These are phyloP conservation scores for Psittacus erithacus DNA, from an alignment of 2,113 vertebrate genomes.

Conservation along the genomic window DNA sequence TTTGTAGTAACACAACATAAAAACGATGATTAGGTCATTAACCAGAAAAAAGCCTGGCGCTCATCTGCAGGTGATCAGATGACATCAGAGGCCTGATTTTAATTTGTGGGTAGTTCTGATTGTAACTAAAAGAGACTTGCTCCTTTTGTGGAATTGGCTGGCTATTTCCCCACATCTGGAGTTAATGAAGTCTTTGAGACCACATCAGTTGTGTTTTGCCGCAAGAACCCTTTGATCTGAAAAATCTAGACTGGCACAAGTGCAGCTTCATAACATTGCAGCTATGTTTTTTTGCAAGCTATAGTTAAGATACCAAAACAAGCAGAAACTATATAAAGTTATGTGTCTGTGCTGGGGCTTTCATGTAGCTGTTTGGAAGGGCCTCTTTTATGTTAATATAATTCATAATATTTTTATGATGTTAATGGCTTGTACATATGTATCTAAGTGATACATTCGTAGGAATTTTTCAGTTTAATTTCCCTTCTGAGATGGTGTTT, in stretches of 20 bases:
- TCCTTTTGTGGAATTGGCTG: constrained; percentile 82
- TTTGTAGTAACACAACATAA: constrained; percentile 70
- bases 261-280: constrained; percentile 80
- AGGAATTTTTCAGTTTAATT: constrained; percentile 18
- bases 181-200: constrained; percentile 89
- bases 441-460: constrained; percentile 23
- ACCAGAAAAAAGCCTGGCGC: constrained; percentile 66
- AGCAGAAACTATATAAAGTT: constrained; percentile 60
- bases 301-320: constrained; percentile 74
- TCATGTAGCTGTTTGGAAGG: constrained; percentile 52
- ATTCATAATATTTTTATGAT: constrained; percentile 61
- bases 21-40: constrained; percentile 76
- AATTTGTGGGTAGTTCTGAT: constrained; percentile 85
- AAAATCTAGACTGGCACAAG: constrained; percentile 82
- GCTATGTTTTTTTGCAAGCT: constrained; percentile 74
- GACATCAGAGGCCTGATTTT: constrained; percentile 83
- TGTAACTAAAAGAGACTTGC: constrained; percentile 77
- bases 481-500: background rate
- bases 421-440: constrained; percentile 40
- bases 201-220: constrained; percentile 91
- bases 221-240: constrained; percentile 86
- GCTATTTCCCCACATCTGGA: constrained; percentile 88
- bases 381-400: constrained; percentile 23
- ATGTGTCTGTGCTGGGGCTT: constrained; percentile 49
- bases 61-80: constrained; percentile 81